A percentile compares a stretch with the other conserved stretches of the same genome.
Conservation (phyloP, 2,797 vertebrate species). For the Clarias laeviceps region DNA sequence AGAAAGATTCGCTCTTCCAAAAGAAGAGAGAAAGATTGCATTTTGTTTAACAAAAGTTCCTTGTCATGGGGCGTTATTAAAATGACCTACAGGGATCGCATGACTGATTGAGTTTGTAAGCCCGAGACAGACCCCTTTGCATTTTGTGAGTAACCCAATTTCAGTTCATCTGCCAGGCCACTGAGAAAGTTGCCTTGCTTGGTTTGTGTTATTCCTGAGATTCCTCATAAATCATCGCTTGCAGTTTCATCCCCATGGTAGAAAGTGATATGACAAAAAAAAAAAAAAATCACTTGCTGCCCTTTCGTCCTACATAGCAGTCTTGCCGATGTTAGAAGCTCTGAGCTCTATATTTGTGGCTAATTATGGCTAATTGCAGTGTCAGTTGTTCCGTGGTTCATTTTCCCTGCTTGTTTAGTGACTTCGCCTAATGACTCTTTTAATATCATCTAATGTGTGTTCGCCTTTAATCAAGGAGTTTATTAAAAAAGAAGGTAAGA, state of each 20-base stretch:
- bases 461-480: slow-evolving; percentile 28
- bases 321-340: neutral
- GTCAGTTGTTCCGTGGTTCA: slow-evolving; percentile 6
- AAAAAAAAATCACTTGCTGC: slow-evolving; percentile 65
- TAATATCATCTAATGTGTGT: neutral
- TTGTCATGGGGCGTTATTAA: slow-evolving; percentile 68
- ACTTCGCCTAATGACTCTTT: slow-evolving; percentile 32
- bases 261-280: slow-evolving; percentile 58
- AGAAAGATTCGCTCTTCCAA: slow-evolving; percentile 34
- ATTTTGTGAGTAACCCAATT: slow-evolving; percentile 64
- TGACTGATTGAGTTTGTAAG: slow-evolving; percentile 72
- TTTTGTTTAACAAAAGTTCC: slow-evolving; percentile 58
- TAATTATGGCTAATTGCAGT: slow-evolving; percentile 32
- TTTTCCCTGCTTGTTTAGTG: slow-evolving; percentile 9
- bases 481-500: neutral
- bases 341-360: slow-evolving; percentile 15
- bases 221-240: slow-evolving; percentile 72
- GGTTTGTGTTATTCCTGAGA: slow-evolving; percentile 58
- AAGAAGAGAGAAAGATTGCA: slow-evolving; percentile 51
- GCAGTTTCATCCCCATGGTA: slow-evolving; percentile 64
- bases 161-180: slow-evolving; percentile 60
- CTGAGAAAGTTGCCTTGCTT: slow-evolving; percentile 59
- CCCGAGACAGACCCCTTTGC: slow-evolving; percentile 66
- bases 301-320: slow-evolving; percentile 65
- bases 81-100: slow-evolving; percentile 68